Percentiles rank a stretch among this genome's conserved stretches.
phyloP scores from a whole-genome alignment of 2,888 invertebrate species.

The Onchidella celtica region DNA sequence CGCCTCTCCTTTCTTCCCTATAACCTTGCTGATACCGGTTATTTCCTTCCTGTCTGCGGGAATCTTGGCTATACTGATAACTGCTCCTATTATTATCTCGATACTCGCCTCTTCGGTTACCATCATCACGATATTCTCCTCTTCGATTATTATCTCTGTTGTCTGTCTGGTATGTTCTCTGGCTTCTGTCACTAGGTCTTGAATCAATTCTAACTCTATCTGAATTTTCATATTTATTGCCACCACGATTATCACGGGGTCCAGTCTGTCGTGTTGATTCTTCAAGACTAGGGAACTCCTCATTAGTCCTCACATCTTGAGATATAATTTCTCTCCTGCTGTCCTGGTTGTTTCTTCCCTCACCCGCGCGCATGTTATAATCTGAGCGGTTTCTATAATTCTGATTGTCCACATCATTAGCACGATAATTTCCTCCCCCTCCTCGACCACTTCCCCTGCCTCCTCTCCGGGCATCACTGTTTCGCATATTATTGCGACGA shows the following conservation, averaged over 20 bases:
- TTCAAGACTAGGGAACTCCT: conserved; percentile 29
- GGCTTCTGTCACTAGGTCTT: background rate
- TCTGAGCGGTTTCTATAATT: conserved; percentile 20
- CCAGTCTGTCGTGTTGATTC: conserved; percentile 13
- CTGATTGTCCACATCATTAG: conserved; percentile 15
- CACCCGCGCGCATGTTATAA: background rate
- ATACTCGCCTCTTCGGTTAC: conserved; percentile 1
- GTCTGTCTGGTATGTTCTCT: background rate
- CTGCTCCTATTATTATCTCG: background rate
- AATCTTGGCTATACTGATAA: conserved; percentile 28
- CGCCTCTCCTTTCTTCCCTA: conserved; percentile 32
- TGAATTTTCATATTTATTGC: background rate
- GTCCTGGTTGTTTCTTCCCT: background rate
- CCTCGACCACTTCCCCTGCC: conserved; percentile 21
- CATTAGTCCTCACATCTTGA: background rate
- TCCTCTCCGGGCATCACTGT: conserved; percentile 14
- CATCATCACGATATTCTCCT: background rate
- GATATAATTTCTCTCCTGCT: background rate
- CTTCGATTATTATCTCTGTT: background rate
- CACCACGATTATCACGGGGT: background rate
- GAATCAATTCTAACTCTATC: background rate
- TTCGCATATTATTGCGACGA: background rate
- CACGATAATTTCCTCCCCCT: conserved; percentile 18
- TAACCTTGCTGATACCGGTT: conserved; percentile 10
- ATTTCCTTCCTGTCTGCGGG: conserved; percentile 13